Conservation (phyloP, 1,140 invertebrate species). For the Brachionus sp. region DNA sequence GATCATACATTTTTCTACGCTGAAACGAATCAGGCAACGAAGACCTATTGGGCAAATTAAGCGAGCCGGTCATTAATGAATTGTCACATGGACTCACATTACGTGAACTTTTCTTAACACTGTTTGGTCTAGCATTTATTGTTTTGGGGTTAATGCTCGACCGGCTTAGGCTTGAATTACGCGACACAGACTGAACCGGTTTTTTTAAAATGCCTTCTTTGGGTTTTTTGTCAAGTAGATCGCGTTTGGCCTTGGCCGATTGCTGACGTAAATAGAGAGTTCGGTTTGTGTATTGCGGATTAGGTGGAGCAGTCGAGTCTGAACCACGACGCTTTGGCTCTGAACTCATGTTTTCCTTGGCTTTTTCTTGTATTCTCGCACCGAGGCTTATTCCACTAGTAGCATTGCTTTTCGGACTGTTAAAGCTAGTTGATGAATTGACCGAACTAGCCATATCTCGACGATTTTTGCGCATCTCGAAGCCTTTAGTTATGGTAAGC, state of each 20-base stretch:
- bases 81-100: slow-evolving; percentile 3
- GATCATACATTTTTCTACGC: slow-evolving; percentile 35
- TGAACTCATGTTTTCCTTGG: slow-evolving; percentile 5
- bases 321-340: not conserved
- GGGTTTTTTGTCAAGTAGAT: not conserved
- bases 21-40: slow-evolving; percentile 36
- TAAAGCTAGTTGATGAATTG: not conserved
- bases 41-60: not conserved
- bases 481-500: not conserved
- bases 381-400: slow-evolving; percentile 18
- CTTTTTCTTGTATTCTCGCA: slow-evolving; percentile 36
- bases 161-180: slow-evolving; percentile 4
- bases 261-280: slow-evolving; percentile 29
- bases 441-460: not conserved
- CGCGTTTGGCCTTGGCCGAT: slow-evolving; percentile 33
- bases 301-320: not conserved
- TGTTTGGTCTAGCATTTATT: not conserved
- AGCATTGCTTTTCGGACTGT: slow-evolving; percentile 37
- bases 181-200: not conserved
- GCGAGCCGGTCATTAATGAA: not conserved
- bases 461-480: not conserved
- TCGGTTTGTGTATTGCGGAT: slow-evolving; percentile 8
- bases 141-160: not conserved
- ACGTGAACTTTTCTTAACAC: not conserved
- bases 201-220: slow-evolving; percentile 34